Percentiles rank a stretch among this genome's conserved stretches.
phyloP scores from a whole-genome alignment of 2,113 vertebrate species.

The Harpagus bidentatus region DNA sequence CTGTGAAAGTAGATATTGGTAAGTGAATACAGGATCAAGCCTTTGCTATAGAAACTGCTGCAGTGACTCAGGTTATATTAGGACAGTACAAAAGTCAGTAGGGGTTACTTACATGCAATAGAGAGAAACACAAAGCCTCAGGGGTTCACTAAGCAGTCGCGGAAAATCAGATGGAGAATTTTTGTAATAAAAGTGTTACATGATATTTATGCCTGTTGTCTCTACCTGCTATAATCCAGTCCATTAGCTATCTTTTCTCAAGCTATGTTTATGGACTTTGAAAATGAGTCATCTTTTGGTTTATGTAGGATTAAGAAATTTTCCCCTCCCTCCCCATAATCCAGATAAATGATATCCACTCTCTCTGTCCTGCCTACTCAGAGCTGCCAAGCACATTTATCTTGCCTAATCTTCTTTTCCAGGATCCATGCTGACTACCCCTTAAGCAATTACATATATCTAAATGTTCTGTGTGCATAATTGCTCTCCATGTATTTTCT shows the following conservation, averaged over 20 bases:
- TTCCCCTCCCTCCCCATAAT: not conserved
- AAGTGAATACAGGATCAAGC: not conserved
- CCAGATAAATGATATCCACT: constrained; percentile 1
- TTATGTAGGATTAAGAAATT: not conserved
- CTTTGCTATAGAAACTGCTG: not conserved
- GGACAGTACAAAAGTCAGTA: not conserved
- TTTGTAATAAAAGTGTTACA: not conserved
- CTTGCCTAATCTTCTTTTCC: constrained; percentile 49
- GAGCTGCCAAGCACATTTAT: constrained; percentile 17
- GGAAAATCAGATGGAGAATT: not conserved
- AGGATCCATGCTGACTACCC: constrained; percentile 26
- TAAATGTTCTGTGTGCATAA: constrained; percentile 40
- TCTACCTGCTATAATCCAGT: not conserved
- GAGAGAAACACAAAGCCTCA: not conserved
- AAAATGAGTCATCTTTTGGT: constrained; percentile 9
- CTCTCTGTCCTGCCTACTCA: not conserved
- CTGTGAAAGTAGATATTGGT: not conserved
- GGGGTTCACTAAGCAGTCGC: not conserved
- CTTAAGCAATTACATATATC: constrained; percentile 51
- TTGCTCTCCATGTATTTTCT: constrained; percentile 40
- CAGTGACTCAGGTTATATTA: not conserved
- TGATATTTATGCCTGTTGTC: not conserved
- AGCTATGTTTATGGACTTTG: not conserved
- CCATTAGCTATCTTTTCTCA: not conserved
- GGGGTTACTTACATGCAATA: not conserved